A percentile compares a stretch with the other conserved stretches of the same genome.
These are phyloP conservation scores for Magallana nippona DNA, from an alignment of 2,888 invertebrate genomes.

Conservation along the genomic window DNA sequence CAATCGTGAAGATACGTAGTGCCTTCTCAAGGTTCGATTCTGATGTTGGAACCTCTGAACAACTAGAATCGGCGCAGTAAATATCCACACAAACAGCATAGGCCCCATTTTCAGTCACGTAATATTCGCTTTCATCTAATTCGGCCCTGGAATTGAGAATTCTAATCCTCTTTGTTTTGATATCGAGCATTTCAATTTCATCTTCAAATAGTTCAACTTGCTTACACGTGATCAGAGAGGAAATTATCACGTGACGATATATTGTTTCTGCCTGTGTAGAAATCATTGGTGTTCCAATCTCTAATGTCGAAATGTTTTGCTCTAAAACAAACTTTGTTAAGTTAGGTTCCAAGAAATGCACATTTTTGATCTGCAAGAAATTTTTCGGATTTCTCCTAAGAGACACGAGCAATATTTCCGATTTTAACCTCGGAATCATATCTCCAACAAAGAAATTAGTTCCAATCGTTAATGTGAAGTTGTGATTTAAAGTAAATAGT, in stretches of 20 bases:
- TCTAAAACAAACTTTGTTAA: not conserved
- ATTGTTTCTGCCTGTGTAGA: not conserved
- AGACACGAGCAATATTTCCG: not conserved
- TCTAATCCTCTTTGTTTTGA: not conserved
- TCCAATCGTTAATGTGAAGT: not conserved
- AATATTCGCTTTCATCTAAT: conserved; percentile 10
- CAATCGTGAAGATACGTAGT: conserved; percentile 10
- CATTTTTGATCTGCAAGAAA: not conserved
- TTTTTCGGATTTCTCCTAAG: not conserved
- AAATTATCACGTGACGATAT: not conserved
- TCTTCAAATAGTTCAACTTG: conserved; percentile 1
- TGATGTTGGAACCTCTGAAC: not conserved
- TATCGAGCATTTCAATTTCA: not conserved
- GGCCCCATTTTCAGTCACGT: not conserved
- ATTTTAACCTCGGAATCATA: not conserved
- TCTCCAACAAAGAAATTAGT: conserved; percentile 5
- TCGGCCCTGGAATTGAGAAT: not conserved
- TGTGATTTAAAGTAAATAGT: not conserved
- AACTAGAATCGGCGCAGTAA: not conserved
- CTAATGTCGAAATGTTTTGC: not conserved
- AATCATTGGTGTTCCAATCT: not conserved
- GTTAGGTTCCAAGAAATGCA: not conserved
- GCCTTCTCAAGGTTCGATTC: not conserved
- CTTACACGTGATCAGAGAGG: not conserved
- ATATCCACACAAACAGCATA: conserved; percentile 18